phyloP scores from a whole-genome alignment of 2,113 vertebrate species.

The Siniperca chuatsi region DNA sequence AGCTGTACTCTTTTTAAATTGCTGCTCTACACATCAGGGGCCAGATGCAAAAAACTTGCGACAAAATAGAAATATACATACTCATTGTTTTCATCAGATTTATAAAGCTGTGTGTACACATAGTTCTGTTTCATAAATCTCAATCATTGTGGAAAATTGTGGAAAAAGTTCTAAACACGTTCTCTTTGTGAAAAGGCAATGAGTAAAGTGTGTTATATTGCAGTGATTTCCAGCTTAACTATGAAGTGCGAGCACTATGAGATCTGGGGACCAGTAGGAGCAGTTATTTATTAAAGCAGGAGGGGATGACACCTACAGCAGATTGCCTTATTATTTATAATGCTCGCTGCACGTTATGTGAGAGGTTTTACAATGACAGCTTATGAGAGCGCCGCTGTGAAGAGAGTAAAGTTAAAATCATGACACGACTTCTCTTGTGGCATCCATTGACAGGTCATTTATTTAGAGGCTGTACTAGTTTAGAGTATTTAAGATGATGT shows the following conservation, averaged over 20 bases:
- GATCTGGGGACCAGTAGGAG: conserved; percentile 55
- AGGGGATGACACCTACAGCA: conserved; percentile 74
- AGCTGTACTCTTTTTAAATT: neutral
- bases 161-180: neutral
- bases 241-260: conserved; percentile 29
- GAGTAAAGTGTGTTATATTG: conserved; percentile 18
- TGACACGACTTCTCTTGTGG: conserved; percentile 10
- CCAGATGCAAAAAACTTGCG: neutral
- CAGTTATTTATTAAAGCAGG: conserved; percentile 76
- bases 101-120: neutral
- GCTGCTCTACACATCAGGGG: neutral
- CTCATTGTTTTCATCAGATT: neutral
- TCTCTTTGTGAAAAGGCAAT: conserved; percentile 15
- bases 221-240: conserved; percentile 45
- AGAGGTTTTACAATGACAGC: conserved; percentile 69
- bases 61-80: neutral
- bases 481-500: conserved; percentile 7
- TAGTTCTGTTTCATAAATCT: neutral
- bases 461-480: conserved; percentile 15
- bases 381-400: conserved; percentile 52
- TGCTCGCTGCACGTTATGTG: conserved; percentile 63
- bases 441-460: conserved; percentile 38
- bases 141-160: neutral
- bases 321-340: conserved; percentile 83
- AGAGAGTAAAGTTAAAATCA: conserved; percentile 56